Percentiles rank a stretch among this genome's conserved stretches.
These are phyloP conservation scores for Sinelater perroti DNA, from an alignment of 2,888 invertebrate genomes.

Conservation along the genomic window DNA sequence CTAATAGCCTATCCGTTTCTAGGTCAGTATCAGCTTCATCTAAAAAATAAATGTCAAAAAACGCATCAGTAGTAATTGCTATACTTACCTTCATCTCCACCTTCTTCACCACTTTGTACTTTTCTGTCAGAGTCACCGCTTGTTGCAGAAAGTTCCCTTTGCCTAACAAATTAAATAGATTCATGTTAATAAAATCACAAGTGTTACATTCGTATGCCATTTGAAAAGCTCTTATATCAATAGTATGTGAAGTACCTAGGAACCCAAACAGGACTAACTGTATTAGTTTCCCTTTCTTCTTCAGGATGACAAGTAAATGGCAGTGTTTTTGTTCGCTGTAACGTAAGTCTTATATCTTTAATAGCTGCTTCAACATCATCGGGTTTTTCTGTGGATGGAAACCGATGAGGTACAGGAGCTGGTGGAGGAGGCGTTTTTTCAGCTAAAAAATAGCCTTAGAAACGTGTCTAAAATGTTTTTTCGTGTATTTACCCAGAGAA, in stretches of 20 bases:
- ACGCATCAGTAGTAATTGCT: too few species aligned
- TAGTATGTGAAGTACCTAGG: conserved; percentile 70
- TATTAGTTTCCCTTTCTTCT: conserved; percentile 62
- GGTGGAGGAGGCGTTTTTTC: conserved; percentile 76
- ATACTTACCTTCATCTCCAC: conserved; percentile 60
- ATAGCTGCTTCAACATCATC: conserved; percentile 71
- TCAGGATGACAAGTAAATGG: conserved; percentile 63
- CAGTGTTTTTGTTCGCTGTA: conserved; percentile 76
- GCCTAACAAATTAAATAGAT: conserved; percentile 57
- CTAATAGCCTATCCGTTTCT: conserved; percentile 94
- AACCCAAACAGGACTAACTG: conserved; percentile 74
- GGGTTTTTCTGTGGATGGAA: conserved; percentile 56
- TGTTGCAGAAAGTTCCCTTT: conserved; percentile 63
- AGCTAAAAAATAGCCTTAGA: conserved; percentile 38
- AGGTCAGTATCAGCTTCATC: conserved; percentile 96
- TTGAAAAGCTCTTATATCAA: too few species aligned
- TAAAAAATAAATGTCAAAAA: conserved; percentile 43
- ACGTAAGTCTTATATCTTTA: conserved; percentile 82
- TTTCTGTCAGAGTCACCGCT: conserved; percentile 73
- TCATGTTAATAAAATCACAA: too few species aligned
- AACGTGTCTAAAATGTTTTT: conserved; percentile 22
- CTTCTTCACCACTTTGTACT: conserved; percentile 74
- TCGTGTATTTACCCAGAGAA: conserved; percentile 50
- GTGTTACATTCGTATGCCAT: too few species aligned
- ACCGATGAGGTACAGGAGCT: conserved; percentile 78